phyloP scores from a whole-genome alignment of 2,113 vertebrate genomes.

The Girardinichthys multiradiatus region DNA sequence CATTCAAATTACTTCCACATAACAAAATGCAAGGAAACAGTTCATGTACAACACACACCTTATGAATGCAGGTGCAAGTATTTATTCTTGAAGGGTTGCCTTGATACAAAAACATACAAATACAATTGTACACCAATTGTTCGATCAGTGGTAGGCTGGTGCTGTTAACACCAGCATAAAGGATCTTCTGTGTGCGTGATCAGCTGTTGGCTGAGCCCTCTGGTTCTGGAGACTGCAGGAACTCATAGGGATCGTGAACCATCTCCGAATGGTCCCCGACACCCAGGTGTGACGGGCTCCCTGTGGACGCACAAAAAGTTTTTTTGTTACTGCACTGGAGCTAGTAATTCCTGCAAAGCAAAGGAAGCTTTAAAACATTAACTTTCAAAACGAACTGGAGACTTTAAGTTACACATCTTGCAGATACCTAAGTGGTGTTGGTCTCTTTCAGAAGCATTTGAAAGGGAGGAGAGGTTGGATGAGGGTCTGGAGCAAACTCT shows the following conservation, averaged over 20 bases:
- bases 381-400: background rate
- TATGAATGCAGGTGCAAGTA: conserved; percentile 33
- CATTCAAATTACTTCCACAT: background rate
- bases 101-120: conserved; percentile 51
- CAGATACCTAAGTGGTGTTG: conserved; percentile 91
- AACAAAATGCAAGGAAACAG: background rate
- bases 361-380: background rate
- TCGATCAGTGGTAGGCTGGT: conserved; percentile 17
- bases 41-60: conserved; percentile 12
- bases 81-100: conserved; percentile 64
- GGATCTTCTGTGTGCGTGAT: conserved; percentile 43
- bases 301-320: conserved; percentile 68
- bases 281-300: conserved; percentile 91
- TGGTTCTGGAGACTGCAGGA: conserved; percentile 93
- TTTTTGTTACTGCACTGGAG: background rate
- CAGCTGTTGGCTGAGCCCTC: conserved; percentile 81
- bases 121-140: conserved; percentile 66
- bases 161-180: conserved; percentile 26
- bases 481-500: conserved; percentile 92
- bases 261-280: conserved; percentile 92
- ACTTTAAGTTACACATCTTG: background rate
- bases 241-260: conserved; percentile 94
- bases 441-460: conserved; percentile 93
- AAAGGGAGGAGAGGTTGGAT: conserved; percentile 95
- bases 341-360: background rate